Evolutionary conservation across 1,140 invertebrate species (phyloP).

Genomic region (Dendroctonus valens): DNA sequence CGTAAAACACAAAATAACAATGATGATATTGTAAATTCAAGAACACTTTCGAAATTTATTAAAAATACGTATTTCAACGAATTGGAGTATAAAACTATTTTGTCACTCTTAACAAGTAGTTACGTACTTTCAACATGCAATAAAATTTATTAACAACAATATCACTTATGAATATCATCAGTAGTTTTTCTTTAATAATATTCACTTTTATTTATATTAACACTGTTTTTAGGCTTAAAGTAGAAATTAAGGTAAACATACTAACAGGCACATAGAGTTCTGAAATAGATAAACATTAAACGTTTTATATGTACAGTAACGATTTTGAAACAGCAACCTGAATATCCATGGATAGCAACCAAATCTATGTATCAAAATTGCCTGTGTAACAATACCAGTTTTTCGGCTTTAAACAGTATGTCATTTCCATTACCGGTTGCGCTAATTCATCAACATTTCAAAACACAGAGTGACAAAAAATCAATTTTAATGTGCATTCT

Average conservation of each 20-base stretch:
- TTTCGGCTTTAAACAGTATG: too few species aligned
- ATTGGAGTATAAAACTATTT: background rate
- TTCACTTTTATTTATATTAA: conserved; percentile 9
- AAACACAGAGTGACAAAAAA: too few species aligned
- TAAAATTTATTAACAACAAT: conserved; percentile 18
- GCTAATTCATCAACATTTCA: too few species aligned
- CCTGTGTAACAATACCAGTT: too few species aligned
- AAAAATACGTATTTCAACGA: background rate
- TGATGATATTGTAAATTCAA: conserved; percentile 5
- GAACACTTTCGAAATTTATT: background rate
- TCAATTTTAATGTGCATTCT: too few species aligned
- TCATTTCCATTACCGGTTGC: too few species aligned
- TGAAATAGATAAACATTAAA: background rate
- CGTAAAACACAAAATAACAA: conserved; percentile 27
- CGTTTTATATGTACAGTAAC: conserved; percentile 3
- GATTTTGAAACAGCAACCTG: background rate
- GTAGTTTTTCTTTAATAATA: conserved; percentile 8
- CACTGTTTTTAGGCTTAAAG: too few species aligned
- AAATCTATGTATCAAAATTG: background rate
- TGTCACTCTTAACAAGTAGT: background rate
- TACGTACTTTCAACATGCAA: background rate
- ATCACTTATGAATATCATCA: conserved; percentile 28
- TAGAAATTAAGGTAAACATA: too few species aligned
- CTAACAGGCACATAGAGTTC: background rate
- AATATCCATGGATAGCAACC: too few species aligned